Evolutionary conservation across 2,797 vertebrate genomes (phyloP).

Genomic region (Pangasius macronema): DNA sequence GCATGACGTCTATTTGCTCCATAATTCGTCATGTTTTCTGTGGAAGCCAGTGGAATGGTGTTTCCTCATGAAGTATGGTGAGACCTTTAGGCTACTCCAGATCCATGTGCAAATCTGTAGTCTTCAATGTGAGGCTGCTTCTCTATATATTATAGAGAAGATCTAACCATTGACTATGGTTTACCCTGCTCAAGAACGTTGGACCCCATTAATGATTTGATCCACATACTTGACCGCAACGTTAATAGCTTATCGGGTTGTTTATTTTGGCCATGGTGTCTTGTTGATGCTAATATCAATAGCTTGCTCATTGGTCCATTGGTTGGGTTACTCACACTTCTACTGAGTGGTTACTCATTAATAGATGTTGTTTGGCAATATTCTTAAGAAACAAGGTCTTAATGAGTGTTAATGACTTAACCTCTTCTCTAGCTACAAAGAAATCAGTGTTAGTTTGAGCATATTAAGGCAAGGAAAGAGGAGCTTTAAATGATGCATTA

Average conservation of each 20-base stretch:
- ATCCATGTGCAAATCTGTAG: neutral
- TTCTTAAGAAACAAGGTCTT: neutral
- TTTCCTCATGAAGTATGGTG: neutral
- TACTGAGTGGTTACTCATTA: neutral
- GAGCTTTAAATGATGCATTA: slow-evolving; percentile 62
- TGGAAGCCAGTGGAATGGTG: neutral
- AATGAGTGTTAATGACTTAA: neutral
- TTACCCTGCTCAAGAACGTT: neutral
- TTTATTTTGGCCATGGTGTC: neutral
- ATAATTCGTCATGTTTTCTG: neutral
- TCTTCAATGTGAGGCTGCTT: neutral
- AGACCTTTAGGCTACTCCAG: neutral
- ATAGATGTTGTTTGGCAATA: neutral
- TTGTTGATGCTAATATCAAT: neutral
- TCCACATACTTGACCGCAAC: neutral
- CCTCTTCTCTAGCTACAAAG: neutral
- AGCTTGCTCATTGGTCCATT: neutral
- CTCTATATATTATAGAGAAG: neutral
- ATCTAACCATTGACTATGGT: neutral
- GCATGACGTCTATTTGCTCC: too few relatives aligned
- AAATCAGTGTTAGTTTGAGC: neutral
- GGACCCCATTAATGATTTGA: neutral
- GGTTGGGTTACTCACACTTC: neutral
- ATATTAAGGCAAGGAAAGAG: slow-evolving; percentile 29
- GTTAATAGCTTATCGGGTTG: neutral